phyloP scores from a whole-genome alignment of 1,140 invertebrate genomes.

The Oreohelix idahoensis region DNA sequence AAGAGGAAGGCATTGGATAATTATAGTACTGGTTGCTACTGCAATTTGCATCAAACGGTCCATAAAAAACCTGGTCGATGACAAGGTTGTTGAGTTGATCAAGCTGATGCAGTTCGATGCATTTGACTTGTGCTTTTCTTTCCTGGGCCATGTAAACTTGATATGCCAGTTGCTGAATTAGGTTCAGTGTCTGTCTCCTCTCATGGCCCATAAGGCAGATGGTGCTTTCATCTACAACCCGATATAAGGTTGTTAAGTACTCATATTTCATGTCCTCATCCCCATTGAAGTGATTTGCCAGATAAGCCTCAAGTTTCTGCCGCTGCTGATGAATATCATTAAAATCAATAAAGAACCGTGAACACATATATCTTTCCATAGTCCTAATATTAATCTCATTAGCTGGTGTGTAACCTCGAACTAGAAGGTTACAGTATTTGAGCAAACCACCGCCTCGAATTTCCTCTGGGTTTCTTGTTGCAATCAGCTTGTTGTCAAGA shows the following conservation, averaged over 20 bases:
- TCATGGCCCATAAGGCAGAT: constrained; percentile 99
- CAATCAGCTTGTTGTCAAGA: constrained; percentile 92
- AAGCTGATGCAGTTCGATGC: constrained; percentile 69
- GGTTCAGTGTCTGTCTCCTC: constrained; percentile 90
- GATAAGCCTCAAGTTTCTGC: constrained; percentile 92
- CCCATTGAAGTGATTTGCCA: constrained; percentile 97
- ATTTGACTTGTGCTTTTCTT: constrained; percentile 65
- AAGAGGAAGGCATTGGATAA: constrained; percentile 52
- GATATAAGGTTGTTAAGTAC: constrained; percentile 90
- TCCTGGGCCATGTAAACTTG: constrained; percentile 78
- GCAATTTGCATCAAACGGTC: constrained; percentile 57
- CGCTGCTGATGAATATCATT: constrained; percentile 94
- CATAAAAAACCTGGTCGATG: constrained; percentile 72
- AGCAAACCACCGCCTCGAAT: constrained; percentile 98
- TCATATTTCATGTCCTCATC: constrained; percentile 91
- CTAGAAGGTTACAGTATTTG: constrained; percentile 97
- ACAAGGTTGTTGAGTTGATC: constrained; percentile 70
- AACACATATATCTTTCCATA: constrained; percentile 99
- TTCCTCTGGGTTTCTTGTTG: constrained; percentile 96
- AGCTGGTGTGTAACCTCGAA: constrained; percentile 91
- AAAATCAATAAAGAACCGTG: constrained; percentile 99
- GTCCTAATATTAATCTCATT: constrained; percentile 88
- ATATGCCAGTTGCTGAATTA: constrained; percentile 92
- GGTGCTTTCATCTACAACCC: constrained; percentile 96
- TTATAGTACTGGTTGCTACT: constrained; percentile 63